phyloP scores from a whole-genome alignment of 2,113 vertebrate genomes.

The Platycercus adscitus region DNA sequence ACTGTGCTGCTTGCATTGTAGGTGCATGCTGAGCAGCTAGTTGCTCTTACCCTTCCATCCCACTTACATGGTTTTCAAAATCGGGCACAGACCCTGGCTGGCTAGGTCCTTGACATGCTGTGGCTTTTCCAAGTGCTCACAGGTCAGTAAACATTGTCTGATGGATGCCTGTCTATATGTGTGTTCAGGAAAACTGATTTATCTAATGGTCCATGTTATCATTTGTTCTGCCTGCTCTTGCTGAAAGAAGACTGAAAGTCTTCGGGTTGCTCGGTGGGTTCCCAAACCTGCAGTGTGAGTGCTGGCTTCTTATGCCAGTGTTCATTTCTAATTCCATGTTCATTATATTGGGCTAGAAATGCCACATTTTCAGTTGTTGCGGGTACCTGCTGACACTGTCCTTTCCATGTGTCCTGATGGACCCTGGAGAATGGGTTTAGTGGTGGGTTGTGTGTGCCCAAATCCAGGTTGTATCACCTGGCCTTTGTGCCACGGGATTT shows the following conservation, averaged over 20 bases:
- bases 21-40: background rate
- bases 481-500: background rate
- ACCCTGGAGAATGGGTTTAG: background rate
- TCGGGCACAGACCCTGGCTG: background rate
- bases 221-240: background rate
- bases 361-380: background rate
- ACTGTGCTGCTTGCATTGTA: accelerated
- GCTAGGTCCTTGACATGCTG: background rate
- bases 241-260: background rate
- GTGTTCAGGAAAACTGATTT: background rate
- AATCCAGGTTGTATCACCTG: accelerated
- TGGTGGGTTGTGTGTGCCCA: accelerated
- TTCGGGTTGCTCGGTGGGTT: background rate
- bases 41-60: background rate
- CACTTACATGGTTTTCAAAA: background rate
- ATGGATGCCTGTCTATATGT: background rate
- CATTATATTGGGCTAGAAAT: background rate
- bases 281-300: background rate
- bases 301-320: background rate
- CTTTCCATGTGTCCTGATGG: background rate
- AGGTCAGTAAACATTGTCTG: conserved; percentile 50
- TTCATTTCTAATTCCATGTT: background rate
- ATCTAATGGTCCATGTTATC: background rate
- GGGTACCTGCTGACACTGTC: background rate
- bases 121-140: conserved; percentile 32